phyloP scores from a whole-genome alignment of 1,140 invertebrate species.

The Coptotermes formosanus region DNA sequence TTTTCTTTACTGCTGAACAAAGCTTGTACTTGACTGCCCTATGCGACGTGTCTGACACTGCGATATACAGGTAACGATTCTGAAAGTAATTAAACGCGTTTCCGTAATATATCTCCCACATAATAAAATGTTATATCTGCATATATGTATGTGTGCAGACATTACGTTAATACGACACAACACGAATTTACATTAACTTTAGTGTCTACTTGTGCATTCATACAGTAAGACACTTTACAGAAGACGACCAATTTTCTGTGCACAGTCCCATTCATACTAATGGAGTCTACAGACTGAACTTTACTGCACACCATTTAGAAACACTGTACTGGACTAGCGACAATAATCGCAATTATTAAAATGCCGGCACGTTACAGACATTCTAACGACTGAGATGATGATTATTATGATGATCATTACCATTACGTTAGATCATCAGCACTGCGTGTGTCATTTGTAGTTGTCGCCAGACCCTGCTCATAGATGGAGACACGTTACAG shows the following conservation, averaged over 20 bases:
- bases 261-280: neutral
- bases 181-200: neutral
- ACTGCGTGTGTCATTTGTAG: neutral
- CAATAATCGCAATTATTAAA: slow-evolving; percentile 18
- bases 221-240: neutral
- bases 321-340: neutral
- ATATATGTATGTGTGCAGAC: neutral
- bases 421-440: neutral
- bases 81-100: neutral
- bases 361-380: neutral
- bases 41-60: neutral
- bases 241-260: neutral
- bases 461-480: neutral
- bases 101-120: neutral
- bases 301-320: neutral
- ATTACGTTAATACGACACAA: neutral
- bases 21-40: no score
- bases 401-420: neutral
- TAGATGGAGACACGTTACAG: neutral
- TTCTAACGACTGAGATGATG: neutral
- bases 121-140: neutral
- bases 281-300: neutral
- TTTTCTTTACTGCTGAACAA: no score
- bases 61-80: neutral
- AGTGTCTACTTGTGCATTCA: neutral